Evolutionary conservation across 2,113 vertebrate genomes (phyloP).

Genomic region (Sinocyclocheilus anshuiensis): DNA sequence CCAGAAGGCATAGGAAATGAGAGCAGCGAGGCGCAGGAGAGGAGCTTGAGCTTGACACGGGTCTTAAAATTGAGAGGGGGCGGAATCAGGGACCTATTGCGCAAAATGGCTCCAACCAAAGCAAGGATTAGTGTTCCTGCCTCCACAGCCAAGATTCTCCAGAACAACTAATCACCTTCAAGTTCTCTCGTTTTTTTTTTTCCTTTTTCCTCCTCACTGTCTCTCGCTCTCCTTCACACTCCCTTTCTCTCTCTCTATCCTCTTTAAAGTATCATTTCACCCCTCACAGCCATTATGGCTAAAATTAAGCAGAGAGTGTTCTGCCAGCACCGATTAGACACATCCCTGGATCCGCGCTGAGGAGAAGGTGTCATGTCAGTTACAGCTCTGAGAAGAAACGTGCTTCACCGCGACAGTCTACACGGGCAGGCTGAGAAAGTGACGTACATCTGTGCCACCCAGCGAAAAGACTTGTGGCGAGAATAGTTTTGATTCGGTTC

Average conservation of each 20-base stretch:
- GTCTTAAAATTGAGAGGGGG: slow-evolving; percentile 84
- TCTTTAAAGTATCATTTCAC: slow-evolving; percentile 75
- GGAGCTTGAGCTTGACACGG: slow-evolving; percentile 82
- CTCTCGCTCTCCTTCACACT: slow-evolving; percentile 37
- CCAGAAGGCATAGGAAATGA: slow-evolving; percentile 84
- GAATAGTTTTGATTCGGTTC: slow-evolving; percentile 28
- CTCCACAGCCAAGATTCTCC: slow-evolving; percentile 78
- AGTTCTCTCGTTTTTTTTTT: slow-evolving; percentile 54
- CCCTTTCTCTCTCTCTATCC: slow-evolving; percentile 54
- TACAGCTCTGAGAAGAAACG: slow-evolving; percentile 47
- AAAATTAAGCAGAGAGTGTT: slow-evolving; percentile 76
- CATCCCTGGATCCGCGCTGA: slow-evolving; percentile 44
- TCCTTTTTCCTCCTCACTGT: slow-evolving; percentile 42
- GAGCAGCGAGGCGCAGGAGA: slow-evolving; percentile 79
- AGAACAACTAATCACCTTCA: slow-evolving; percentile 81
- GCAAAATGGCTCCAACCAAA: slow-evolving; percentile 82
- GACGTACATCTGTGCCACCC: slow-evolving; percentile 51
- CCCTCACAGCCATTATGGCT: slow-evolving; percentile 70
- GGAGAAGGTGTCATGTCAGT: slow-evolving; percentile 54
- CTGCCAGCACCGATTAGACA: slow-evolving; percentile 73
- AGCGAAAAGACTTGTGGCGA: slow-evolving; percentile 24
- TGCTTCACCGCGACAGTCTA: slow-evolving; percentile 43
- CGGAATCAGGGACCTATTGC: slow-evolving; percentile 79
- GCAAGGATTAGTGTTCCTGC: slow-evolving; percentile 83
- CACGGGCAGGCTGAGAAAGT: slow-evolving; percentile 54